Percentiles rank a stretch among this genome's conserved stretches.
Evolutionary conservation across 2,888 invertebrate species (phyloP).

Genomic region (Lathronympha strigana): DNA sequence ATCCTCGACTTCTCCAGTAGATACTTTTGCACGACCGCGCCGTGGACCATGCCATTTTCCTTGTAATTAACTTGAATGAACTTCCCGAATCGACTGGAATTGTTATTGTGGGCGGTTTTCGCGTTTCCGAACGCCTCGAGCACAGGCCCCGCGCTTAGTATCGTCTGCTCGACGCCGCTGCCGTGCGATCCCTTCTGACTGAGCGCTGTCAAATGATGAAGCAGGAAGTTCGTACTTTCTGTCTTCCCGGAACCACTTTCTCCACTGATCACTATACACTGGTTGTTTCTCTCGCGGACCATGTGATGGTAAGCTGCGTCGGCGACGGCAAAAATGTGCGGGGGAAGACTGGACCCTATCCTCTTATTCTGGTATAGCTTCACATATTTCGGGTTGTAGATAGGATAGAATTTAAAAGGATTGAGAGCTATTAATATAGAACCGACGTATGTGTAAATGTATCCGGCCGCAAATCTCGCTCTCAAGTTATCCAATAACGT

Average conservation of each 20-base stretch:
- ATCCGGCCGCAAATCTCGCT: conserved; percentile 94
- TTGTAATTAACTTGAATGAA: conserved; percentile 99
- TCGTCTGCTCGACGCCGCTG: conserved; percentile 98
- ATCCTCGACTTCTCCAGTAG: conserved; percentile 97
- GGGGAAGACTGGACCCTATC: conserved; percentile 95
- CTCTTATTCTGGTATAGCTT: conserved; percentile 97
- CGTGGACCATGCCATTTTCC: conserved; percentile 99
- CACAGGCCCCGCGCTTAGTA: conserved; percentile 97
- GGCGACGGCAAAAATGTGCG: conserved; percentile 98
- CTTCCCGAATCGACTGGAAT: conserved; percentile 98
- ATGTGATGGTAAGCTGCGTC: conserved; percentile 97
- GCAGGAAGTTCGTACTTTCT: conserved; percentile 97
- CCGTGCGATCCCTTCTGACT: conserved; percentile 97
- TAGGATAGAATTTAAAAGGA: conserved; percentile 97
- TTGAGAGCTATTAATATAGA: conserved; percentile 98
- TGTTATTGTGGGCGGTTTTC: conserved; percentile 98
- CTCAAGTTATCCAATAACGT: conserved; percentile 95
- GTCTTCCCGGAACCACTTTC: conserved; percentile 99
- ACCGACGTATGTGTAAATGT: conserved; percentile 98
- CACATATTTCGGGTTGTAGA: conserved; percentile 99
- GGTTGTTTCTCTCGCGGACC: conserved; percentile 94
- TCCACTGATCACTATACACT: conserved; percentile 97
- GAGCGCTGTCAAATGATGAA: conserved; percentile 97
- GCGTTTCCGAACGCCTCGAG: conserved; percentile 99
- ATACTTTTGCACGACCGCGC: conserved; percentile 98